phyloP scores from a whole-genome alignment of 1,140 invertebrate genomes.

The Drosophila murphyi region DNA sequence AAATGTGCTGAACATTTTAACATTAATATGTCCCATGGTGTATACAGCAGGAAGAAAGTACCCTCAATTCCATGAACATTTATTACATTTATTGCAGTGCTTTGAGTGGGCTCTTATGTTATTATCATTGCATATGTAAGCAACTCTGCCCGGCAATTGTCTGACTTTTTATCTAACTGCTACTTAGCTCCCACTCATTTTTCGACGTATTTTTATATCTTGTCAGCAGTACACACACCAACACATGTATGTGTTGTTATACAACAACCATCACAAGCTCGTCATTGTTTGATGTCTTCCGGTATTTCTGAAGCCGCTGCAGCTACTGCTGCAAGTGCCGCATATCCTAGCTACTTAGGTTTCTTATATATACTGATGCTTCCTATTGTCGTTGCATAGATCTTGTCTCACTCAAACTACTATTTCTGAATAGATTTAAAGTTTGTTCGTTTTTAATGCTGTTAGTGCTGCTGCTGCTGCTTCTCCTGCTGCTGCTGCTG shows the following conservation, averaged over 20 bases:
- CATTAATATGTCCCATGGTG: not conserved
- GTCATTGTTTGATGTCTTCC: constrained; percentile 79
- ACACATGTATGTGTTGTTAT: constrained; percentile 29
- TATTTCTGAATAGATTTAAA: constrained; percentile 57
- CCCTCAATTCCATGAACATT: not conserved
- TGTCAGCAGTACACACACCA: constrained; percentile 26
- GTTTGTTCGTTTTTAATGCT: constrained; percentile 40
- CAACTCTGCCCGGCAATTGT: constrained; percentile 16
- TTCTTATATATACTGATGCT: constrained; percentile 57
- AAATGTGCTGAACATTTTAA: not conserved
- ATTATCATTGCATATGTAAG: constrained; percentile 28
- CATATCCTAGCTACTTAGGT: constrained; percentile 69
- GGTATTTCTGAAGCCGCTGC: constrained; percentile 35
- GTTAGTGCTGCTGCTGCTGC: constrained; percentile 5
- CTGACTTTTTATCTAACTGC: constrained; percentile 20
- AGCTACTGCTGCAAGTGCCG: constrained; percentile 30
- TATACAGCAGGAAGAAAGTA: not conserved
- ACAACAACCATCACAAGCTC: constrained; percentile 33
- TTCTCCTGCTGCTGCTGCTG: constrained; percentile 30
- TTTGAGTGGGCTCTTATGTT: constrained; percentile 1
- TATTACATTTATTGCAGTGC: not conserved
- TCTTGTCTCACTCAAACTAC: constrained; percentile 4
- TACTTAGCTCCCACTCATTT: constrained; percentile 27
- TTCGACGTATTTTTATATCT: constrained; percentile 18
- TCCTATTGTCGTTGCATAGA: constrained; percentile 58